These are phyloP conservation scores for Anthrax anthrax DNA, from an alignment of 2,888 invertebrate species.

Conservation along the genomic window DNA sequence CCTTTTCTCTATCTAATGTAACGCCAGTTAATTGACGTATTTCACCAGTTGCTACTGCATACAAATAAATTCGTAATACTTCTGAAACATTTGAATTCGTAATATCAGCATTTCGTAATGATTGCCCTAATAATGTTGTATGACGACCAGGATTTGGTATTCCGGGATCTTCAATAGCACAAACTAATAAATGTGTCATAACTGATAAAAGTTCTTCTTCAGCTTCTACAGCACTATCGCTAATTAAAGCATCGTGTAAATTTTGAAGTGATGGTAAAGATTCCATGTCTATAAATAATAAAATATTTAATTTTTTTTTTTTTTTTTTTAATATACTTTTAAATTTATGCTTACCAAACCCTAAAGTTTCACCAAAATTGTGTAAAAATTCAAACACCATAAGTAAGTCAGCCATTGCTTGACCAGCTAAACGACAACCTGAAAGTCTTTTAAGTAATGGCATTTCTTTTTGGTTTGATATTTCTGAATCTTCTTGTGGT, in stretches of 20 bases:
- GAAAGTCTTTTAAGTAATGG: conserved; percentile 63
- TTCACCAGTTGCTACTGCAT: conserved; percentile 78
- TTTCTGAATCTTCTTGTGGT: conserved; percentile 82
- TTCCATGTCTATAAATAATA: conserved; percentile 54
- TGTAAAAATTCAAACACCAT: conserved; percentile 96
- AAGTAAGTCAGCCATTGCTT: conserved; percentile 80
- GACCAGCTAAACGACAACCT: conserved; percentile 65
- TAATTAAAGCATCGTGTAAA: conserved; percentile 68
- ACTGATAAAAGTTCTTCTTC: conserved; percentile 79
- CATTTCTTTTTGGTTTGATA: conserved; percentile 57
- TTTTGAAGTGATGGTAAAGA: conserved; percentile 74
- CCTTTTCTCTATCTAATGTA: conserved; percentile 68
- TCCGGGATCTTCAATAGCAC: conserved; percentile 88
- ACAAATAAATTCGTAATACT: conserved; percentile 78
- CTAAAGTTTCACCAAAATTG: conserved; percentile 89
- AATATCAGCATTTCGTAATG: conserved; percentile 75
- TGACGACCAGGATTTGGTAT: conserved; percentile 81
- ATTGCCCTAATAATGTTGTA: conserved; percentile 81
- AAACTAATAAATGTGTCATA: conserved; percentile 76
- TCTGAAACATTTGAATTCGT: conserved; percentile 86
- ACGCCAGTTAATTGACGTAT: conserved; percentile 65
- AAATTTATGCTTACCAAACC: conserved; percentile 55
- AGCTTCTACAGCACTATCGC: conserved; percentile 58
- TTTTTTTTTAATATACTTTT: too few species aligned
- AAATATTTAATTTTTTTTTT: background rate